phyloP scores from a whole-genome alignment of 1,140 invertebrate species.

The Batillaria attramentaria region DNA sequence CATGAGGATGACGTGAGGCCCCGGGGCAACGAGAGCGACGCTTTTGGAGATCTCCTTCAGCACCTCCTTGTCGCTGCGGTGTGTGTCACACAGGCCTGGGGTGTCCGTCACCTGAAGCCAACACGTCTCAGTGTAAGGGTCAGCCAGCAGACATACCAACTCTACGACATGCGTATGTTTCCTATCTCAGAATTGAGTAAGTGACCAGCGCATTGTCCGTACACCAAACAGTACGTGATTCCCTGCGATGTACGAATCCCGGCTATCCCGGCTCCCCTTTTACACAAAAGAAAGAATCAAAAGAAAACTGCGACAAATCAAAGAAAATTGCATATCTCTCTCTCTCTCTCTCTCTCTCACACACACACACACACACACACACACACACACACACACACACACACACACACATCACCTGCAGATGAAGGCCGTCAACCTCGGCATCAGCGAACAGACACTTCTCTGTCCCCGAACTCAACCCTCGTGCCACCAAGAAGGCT shows the following conservation, averaged over 20 bases:
- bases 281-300: too few relatives aligned
- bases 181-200: too few relatives aligned
- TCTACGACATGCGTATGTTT: too few relatives aligned
- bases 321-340: too few relatives aligned
- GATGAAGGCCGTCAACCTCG: not conserved
- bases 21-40: slow-evolving; percentile 38
- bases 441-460: not conserved
- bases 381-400: not conserved
- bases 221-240: too few relatives aligned
- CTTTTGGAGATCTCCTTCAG: slow-evolving; percentile 35
- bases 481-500: not conserved
- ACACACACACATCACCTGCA: not conserved
- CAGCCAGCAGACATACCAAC: too few relatives aligned
- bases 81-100: slow-evolving; percentile 43
- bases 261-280: too few relatives aligned
- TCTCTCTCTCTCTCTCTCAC: too few relatives aligned
- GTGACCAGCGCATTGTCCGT: too few relatives aligned
- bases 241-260: too few relatives aligned
- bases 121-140: too few relatives aligned
- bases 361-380: not conserved
- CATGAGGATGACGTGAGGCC: slow-evolving; percentile 43
- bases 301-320: too few relatives aligned
- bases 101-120: slow-evolving; percentile 33
- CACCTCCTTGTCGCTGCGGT: slow-evolving; percentile 26
- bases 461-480: not conserved